Base-by-base conservation (phyloP, 1,140 invertebrate species). In the Drosophila lowei region DNA sequence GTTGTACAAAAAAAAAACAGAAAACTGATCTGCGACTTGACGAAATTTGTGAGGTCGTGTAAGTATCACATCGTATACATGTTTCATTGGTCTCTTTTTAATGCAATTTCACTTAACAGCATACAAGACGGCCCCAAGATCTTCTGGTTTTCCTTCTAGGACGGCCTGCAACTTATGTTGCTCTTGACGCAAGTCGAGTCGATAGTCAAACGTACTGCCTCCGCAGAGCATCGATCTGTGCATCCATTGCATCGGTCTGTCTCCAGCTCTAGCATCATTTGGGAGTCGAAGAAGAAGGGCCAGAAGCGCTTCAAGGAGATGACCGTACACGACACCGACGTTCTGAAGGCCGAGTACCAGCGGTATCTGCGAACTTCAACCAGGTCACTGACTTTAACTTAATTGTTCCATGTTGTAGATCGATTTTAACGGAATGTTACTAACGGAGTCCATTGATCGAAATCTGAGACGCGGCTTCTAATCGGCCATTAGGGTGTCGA, bases 131-230 rank as follows among this genome's bases (percentile, higher is more conserved):
- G 61, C 18, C 34, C 3, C 2, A 78, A 52, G 8, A 78, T 70
- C n/a, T 96, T 93, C 85, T 98, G 97, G 94, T 95, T 98, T 1
- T 97, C 96, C 1, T 99, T 99, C 92, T 92, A 99, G 18, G 95
- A 99, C 92, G 98, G 98, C 7, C 94, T 97, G 85, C 98, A 99
- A 91, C 93, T 98, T 61, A 95, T 99, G 34, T 86, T 99, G 3
- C 91, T 99, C 6, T 97, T 99, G 86, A 99, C 98, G 0, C 92
- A 94, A 3, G 95, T 96, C 90, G 81, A 94, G 8, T 92, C 93
- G 46, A 92, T 99, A 11, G 96, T 96, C 0, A 94, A 94, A 68
- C 94, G 95, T 58, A 70, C 54, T 0, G 67, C 72, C 34, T 94
- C n/a, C 80, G 43, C 93, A 94, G 70, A 97, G 98, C 84, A 94